These are phyloP conservation scores for Poecilia picta DNA, from an alignment of 2,797 vertebrate genomes.

Conservation along the genomic window DNA sequence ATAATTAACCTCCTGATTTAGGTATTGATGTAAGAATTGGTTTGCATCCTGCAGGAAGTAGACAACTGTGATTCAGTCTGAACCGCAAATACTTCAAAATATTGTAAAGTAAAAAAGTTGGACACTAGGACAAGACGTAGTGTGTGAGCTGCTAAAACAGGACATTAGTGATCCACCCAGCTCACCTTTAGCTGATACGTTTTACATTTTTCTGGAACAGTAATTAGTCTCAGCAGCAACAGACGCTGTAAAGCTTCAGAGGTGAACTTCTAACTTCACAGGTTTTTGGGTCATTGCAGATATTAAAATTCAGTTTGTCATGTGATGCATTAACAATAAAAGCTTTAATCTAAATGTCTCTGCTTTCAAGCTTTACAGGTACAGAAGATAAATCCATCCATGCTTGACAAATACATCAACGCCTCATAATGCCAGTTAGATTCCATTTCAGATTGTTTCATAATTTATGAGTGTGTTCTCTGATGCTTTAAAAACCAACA, in stretches of 20 bases:
- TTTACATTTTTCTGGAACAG: not conserved
- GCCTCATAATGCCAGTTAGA: not conserved
- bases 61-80: no score
- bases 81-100: no score
- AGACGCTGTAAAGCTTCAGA: not conserved
- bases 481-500: not conserved
- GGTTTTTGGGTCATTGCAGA: not conserved
- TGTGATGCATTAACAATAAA: not conserved
- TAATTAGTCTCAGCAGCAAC: not conserved
- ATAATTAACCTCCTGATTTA: no score
- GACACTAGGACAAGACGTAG: no score
- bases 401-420: not conserved
- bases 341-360: not conserved
- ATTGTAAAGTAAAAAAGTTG: no score
- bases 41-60: no score
- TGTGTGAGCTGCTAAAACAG: not conserved
- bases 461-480: not conserved
- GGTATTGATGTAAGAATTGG: no score
- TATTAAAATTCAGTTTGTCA: not conserved
- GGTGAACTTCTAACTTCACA: not conserved
- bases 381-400: not conserved
- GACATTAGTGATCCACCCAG: not conserved
- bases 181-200: not conserved
- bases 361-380: not conserved
- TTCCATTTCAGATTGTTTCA: not conserved